Base-by-base conservation (phyloP, 1,140 invertebrate genomes). In the honey bee (Apis mellifera) region DNA sequence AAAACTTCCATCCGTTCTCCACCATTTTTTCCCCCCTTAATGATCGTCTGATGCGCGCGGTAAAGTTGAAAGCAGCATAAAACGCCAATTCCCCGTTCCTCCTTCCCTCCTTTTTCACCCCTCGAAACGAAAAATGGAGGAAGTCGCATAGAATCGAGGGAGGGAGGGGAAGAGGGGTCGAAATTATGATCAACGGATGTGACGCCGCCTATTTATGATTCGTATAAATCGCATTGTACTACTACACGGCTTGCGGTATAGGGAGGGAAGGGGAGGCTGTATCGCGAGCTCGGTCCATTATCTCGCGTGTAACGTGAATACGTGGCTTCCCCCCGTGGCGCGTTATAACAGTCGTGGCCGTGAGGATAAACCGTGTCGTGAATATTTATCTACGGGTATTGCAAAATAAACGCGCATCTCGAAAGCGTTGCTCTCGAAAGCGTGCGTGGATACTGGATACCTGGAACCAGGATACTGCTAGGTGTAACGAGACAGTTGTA, bases 361-460 rank as follows among this genome's bases (percentile, higher is more conserved):
- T 42, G 86, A 64, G 84, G 78, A 70, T 86, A 84, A 82, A 85
- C 72, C 88, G 85, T 82, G 79, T 32, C 69, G 76, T 86, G 87
- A 89, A 89, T 89, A 89, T 89, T 89, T 89, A 89, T 89, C 75
- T 80, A 65, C 70, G 55, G 78, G 74, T 71, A 89, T 88, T 88
- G 84, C 75, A 79, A 86, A 89, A 88, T 89, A 86, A 88, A 88
- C 79, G 76, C 32, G 78, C 72, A 65, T 55, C 78, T 77, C 60
- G 60, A 52, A 76, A 70, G 26, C 66, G 32, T 12, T 26, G 23
- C 21, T 54, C 26, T 12, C 73, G n/a, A n/a, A n/a, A n/a, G n/a
- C n/a, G 50, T 15, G 7, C 2, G 9, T 26, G 26, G n/a, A n/a
- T n/a, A n/a, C 2, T 8, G 19, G 55, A 59, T n/a, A 59, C 50